Evolutionary conservation across 2,113 vertebrate species (phyloP).

Genomic region (Amazona guildingii): DNA sequence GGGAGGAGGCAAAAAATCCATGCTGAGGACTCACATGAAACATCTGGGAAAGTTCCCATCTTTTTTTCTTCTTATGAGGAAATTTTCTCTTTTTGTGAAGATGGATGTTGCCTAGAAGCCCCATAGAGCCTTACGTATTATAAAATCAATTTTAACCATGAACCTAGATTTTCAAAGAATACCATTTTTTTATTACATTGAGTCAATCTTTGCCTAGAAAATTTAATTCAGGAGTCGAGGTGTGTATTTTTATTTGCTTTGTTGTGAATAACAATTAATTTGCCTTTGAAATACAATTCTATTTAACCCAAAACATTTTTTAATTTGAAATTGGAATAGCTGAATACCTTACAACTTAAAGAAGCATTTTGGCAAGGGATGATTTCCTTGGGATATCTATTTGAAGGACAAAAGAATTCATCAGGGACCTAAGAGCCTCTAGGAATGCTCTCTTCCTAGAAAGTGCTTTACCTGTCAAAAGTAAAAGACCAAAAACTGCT

Average conservation of each 20-base stretch:
- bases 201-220: background rate
- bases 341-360: background rate
- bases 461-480: background rate
- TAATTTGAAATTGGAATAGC: background rate
- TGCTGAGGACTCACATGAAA: background rate
- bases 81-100: background rate
- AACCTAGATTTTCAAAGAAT: background rate
- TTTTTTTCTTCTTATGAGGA: background rate
- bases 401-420: background rate
- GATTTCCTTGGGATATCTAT: background rate
- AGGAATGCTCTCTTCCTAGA: background rate
- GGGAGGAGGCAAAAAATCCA: background rate
- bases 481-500: background rate
- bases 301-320: background rate
- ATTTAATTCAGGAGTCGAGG: background rate
- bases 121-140: background rate
- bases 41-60: background rate
- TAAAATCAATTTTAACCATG: background rate
- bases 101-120: background rate
- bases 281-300: background rate
- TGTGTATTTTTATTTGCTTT: background rate
- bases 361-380: background rate
- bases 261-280: background rate
- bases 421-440: background rate
- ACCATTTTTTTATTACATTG: background rate